phyloP scores from a whole-genome alignment of 2,797 vertebrate species.

The Pitangus sulphuratus region DNA sequence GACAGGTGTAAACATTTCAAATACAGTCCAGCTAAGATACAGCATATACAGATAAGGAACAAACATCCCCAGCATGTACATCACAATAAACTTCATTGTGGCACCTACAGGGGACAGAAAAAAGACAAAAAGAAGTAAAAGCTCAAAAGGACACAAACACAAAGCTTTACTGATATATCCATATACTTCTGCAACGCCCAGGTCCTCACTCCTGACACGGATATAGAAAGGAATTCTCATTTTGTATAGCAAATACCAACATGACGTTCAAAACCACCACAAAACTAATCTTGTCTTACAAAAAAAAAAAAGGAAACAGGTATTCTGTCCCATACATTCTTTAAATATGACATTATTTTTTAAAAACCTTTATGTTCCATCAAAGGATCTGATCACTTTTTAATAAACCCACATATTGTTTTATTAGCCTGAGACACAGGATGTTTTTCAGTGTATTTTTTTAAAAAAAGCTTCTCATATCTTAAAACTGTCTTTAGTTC shows the following conservation, averaged over 20 bases:
- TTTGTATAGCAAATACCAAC: not conserved
- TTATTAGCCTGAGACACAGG: not conserved
- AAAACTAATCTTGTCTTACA: not conserved
- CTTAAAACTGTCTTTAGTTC: not conserved
- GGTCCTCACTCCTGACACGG: not conserved
- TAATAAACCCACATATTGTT: not conserved
- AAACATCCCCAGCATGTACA: conserved; percentile 89
- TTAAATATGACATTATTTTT: not conserved
- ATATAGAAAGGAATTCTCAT: not conserved
- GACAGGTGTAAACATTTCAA: conserved; percentile 97
- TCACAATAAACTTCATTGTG: conserved; percentile 83
- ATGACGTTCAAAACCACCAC: not conserved
- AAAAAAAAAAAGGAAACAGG: not conserved
- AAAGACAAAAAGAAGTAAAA: not conserved
- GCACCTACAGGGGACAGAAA: conserved; percentile 76
- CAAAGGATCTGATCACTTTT: not conserved
- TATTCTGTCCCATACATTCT: not conserved
- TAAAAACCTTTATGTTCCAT: not conserved
- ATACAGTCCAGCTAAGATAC: conserved; percentile 94
- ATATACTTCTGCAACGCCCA: not conserved
- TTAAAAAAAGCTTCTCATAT: not conserved
- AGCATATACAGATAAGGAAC: conserved; percentile 90
- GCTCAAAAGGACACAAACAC: not conserved
- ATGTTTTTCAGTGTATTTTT: not conserved
- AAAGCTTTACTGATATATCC: not conserved